These are phyloP conservation scores for Microplitis deprimator DNA, from an alignment of 2,888 invertebrate species.

Conservation along the genomic window DNA sequence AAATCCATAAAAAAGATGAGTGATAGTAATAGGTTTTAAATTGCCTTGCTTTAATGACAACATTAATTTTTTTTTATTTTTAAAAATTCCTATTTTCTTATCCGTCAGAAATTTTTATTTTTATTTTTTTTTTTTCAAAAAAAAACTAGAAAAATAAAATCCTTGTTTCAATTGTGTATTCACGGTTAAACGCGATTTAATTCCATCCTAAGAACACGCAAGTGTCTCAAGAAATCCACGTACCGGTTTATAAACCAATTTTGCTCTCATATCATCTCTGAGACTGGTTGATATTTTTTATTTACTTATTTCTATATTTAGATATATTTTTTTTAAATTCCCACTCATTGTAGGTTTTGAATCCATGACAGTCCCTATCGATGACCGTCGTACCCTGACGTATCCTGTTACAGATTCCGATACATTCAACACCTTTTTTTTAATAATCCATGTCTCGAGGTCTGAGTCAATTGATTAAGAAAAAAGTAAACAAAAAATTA, in stretches of 20 bases:
- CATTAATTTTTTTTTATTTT: conserved; percentile 26
- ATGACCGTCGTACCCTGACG: conserved; percentile 47
- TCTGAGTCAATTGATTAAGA: conserved; percentile 13
- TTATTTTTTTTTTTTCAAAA: too few relatives aligned
- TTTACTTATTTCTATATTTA: conserved; percentile 15
- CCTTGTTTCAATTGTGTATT: conserved; percentile 5
- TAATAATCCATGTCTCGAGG: neutral
- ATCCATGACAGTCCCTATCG: conserved; percentile 39
- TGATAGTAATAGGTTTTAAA: conserved; percentile 70
- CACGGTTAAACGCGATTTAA: conserved; percentile 22
- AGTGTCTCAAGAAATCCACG: conserved; percentile 2
- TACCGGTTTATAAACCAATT: conserved; percentile 23
- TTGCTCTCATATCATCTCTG: neutral
- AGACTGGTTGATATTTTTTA: conserved; percentile 15
- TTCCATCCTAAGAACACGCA: conserved; percentile 9
- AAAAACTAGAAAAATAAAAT: conserved; percentile 1
- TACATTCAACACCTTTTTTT: conserved; percentile 34
- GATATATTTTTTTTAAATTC: conserved; percentile 12
- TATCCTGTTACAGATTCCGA: conserved; percentile 51
- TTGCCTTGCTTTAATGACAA: conserved; percentile 68
- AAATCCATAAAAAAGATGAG: conserved; percentile 51
- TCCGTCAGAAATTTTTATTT: neutral
- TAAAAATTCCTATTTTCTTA: conserved; percentile 22
- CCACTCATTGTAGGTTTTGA: conserved; percentile 21
- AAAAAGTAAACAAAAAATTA: neutral